Conservation (phyloP, 30 jellyfish, hydroid and myxozoan genomes). For the Hydractinia symbiolongicarpus region DNA sequence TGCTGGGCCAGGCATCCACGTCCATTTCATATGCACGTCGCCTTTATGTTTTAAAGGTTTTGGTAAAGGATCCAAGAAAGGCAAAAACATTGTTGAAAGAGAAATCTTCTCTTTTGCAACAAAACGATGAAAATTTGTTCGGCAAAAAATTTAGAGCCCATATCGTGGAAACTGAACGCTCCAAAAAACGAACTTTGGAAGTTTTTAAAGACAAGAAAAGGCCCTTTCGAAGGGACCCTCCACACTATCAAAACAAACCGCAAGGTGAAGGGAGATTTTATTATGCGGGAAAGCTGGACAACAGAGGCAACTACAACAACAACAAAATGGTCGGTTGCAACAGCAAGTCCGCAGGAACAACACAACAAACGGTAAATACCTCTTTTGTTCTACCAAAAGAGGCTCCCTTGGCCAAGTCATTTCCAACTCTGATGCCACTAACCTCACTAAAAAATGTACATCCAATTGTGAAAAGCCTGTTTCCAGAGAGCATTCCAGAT, state of each 20-base stretch:
- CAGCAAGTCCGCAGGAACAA: too few relatives aligned
- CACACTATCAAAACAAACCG: background rate
- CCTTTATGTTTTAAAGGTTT: background rate
- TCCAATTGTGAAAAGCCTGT: background rate
- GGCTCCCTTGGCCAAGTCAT: too few relatives aligned
- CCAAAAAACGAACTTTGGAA: too few relatives aligned
- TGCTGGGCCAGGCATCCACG: background rate
- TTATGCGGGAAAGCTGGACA: slow-evolving; percentile 1
- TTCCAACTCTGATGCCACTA: slow-evolving; percentile 1
- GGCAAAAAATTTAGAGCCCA: background rate
- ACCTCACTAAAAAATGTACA: background rate
- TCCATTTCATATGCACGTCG: slow-evolving; percentile 4
- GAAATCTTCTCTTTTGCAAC: background rate
- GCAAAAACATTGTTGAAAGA: background rate
- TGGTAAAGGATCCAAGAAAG: slow-evolving; percentile 1
- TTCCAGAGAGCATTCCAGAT: slow-evolving; percentile 5
- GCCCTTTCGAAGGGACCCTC: slow-evolving; percentile 16
- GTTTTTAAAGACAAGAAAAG: too few relatives aligned
- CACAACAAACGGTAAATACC: too few relatives aligned
- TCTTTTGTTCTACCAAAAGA: too few relatives aligned
- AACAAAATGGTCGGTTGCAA: too few relatives aligned
- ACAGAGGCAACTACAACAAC: too few relatives aligned
- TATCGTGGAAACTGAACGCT: background rate
- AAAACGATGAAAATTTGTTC: background rate
- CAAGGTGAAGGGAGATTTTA: background rate